A percentile compares a stretch with the other conserved stretches of the same genome.
phyloP scores from a whole-genome alignment of 2,888 invertebrate species.

The Pycnomerus fuliginosus region DNA sequence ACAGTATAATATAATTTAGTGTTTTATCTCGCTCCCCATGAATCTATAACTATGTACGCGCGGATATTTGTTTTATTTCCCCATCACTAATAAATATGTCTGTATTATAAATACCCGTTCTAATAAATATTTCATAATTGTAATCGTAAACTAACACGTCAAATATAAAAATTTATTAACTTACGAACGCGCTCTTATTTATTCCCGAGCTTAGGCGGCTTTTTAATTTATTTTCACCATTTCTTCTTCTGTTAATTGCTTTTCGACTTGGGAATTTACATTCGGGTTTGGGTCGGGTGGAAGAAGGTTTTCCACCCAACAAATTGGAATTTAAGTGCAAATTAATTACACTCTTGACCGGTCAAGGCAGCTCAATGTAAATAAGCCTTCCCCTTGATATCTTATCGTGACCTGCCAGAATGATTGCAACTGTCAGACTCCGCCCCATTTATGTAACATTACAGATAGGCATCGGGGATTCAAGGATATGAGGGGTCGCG shows the following conservation, averaged over 20 bases:
- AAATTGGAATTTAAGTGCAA: slow-evolving; percentile 26
- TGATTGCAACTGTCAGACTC: slow-evolving; percentile 36
- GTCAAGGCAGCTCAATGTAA: slow-evolving; percentile 22
- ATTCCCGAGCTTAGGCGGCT: not conserved
- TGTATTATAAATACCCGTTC: slow-evolving; percentile 45
- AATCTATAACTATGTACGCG: slow-evolving; percentile 46
- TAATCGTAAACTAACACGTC: slow-evolving; percentile 47
- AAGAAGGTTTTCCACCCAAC: too few species aligned
- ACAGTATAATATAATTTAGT: slow-evolving; percentile 51
- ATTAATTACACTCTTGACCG: slow-evolving; percentile 18
- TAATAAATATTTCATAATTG: slow-evolving; percentile 52
- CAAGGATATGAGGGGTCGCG: slow-evolving; percentile 9
- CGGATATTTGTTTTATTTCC: slow-evolving; percentile 52
- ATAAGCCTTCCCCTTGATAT: slow-evolving; percentile 21
- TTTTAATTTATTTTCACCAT: not conserved
- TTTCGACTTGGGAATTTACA: not conserved
- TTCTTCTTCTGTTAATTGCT: not conserved
- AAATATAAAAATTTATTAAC: slow-evolving; percentile 38
- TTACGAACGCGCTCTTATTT: slow-evolving; percentile 15
- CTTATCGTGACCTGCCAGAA: slow-evolving; percentile 29
- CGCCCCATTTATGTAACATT: slow-evolving; percentile 41
- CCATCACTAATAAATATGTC: slow-evolving; percentile 53
- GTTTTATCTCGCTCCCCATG: slow-evolving; percentile 44
- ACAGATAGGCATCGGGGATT: slow-evolving; percentile 28
- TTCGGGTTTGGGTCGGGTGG: too few species aligned